These are phyloP conservation scores for Rhagonycha lutea DNA, from an alignment of 2,888 invertebrate genomes.

Conservation along the genomic window DNA sequence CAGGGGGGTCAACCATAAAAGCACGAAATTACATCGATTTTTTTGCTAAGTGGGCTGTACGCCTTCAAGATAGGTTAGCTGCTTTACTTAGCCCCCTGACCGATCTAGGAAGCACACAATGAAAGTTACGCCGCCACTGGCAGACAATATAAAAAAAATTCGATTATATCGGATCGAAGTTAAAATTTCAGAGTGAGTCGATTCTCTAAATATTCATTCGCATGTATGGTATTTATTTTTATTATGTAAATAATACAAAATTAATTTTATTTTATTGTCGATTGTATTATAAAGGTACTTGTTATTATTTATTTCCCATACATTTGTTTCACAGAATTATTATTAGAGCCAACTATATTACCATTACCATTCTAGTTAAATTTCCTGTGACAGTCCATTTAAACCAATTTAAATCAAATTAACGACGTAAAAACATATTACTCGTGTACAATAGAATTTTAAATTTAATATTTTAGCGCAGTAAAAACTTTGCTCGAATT, in stretches of 20 bases:
- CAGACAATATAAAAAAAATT: neutral
- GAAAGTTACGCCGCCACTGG: neutral
- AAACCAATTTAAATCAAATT: slow-evolving; percentile 4
- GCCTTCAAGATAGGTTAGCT: neutral
- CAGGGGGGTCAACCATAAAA: neutral
- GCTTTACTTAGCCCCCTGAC: no score
- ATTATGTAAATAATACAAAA: neutral
- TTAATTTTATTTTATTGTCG: neutral
- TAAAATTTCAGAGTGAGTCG: neutral
- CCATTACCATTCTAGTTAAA: neutral
- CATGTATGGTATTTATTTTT: neutral
- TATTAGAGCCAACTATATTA: neutral
- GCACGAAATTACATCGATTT: neutral
- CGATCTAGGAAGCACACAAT: neutral
- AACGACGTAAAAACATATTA: slow-evolving; percentile 1
- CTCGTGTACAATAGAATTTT: neutral
- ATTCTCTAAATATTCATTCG: neutral
- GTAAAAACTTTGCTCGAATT: neutral
- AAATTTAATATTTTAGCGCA: neutral
- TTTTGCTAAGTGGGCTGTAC: neutral
- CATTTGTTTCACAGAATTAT: neutral
- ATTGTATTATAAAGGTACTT: neutral
- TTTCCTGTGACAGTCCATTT: slow-evolving; percentile 4
- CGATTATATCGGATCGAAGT: neutral
- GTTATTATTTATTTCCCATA: neutral